Conservation (phyloP, 2,888 invertebrate species). For the Orthosia gothica region DNA sequence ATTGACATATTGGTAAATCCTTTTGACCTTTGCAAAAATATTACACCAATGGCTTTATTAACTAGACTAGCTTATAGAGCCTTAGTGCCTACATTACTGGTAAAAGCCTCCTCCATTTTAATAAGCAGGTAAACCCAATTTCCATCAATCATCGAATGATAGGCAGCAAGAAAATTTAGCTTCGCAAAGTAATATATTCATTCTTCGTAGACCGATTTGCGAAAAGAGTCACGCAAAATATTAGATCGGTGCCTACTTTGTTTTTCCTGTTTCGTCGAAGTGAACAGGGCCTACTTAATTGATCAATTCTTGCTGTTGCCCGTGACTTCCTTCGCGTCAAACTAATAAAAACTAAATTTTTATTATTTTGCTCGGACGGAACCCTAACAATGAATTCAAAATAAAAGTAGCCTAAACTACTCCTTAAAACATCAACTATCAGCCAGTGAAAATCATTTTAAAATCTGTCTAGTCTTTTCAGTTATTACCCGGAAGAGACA, state of each 20-base stretch:
- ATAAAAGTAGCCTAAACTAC: too few relatives aligned
- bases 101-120: slow-evolving; percentile 24
- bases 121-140: slow-evolving; percentile 19
- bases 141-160: slow-evolving; percentile 35
- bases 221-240: slow-evolving; percentile 65
- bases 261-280: slow-evolving; percentile 30
- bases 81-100: slow-evolving; percentile 2
- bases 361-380: too few relatives aligned
- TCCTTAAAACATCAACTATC: too few relatives aligned
- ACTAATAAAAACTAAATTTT: too few relatives aligned
- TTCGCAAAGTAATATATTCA: slow-evolving; percentile 47
- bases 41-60: background rate
- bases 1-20: background rate
- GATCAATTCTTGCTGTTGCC: too few relatives aligned
- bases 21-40: slow-evolving; percentile 16
- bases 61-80: background rate
- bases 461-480: too few relatives aligned
- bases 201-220: slow-evolving; percentile 27
- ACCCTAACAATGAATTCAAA: too few relatives aligned
- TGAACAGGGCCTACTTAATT: slow-evolving; percentile 4
- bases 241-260: slow-evolving; percentile 27
- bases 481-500: too few relatives aligned
- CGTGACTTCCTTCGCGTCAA: too few relatives aligned
- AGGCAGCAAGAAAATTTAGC: slow-evolving; percentile 27
- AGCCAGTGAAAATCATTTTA: too few relatives aligned